A percentile compares a stretch with the other conserved stretches of the same genome.
Conservation (phyloP, 2,113 vertebrate genomes). For the Acrocephalus kingi region DNA sequence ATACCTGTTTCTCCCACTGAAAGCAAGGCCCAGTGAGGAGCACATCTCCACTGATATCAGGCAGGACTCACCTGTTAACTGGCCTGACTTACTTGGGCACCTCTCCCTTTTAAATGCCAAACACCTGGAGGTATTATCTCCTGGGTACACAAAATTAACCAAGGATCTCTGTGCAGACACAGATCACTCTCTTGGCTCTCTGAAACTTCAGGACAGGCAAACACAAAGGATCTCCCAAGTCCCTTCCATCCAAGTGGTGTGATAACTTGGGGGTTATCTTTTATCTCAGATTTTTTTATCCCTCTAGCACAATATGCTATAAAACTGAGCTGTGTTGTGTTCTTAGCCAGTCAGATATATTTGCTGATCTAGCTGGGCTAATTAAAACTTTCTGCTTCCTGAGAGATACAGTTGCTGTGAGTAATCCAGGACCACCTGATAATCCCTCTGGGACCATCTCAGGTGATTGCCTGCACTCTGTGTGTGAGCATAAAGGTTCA, state of each 20-base stretch:
- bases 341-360: background rate
- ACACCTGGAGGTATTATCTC: background rate
- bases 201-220: background rate
- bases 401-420: background rate
- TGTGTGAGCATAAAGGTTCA: background rate
- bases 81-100: background rate
- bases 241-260: background rate
- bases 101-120: background rate
- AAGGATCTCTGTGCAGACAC: background rate
- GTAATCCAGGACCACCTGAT: background rate
- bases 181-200: background rate
- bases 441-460: background rate
- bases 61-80: background rate
- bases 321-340: background rate
- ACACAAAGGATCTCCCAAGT: background rate
- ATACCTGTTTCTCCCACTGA: background rate
- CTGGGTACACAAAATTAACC: background rate
- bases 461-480: background rate
- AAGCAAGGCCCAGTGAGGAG: background rate
- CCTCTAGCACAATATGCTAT: background rate
- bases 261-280: background rate
- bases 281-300: constrained; percentile 36
- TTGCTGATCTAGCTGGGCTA: constrained; percentile 12
- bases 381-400: constrained; percentile 41
- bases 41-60: background rate